Conservation (phyloP, 1,140 invertebrate species). For the Halyomorpha halys region DNA sequence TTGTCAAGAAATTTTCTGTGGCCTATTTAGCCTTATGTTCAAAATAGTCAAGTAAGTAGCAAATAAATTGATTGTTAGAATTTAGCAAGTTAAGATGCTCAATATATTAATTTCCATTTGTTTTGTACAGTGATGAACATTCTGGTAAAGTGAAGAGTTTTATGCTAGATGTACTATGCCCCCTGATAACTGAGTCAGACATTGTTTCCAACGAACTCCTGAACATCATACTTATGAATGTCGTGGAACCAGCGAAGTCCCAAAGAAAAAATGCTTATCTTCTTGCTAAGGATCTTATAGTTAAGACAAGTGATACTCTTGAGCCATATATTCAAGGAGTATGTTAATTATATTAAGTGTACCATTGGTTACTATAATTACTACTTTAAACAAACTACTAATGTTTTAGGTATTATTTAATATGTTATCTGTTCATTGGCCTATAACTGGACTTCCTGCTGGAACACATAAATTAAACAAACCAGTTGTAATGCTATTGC, state of each 20-base stretch:
- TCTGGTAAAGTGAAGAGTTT: constrained; percentile 91
- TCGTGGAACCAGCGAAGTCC: constrained; percentile 91
- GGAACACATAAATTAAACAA: too few species aligned
- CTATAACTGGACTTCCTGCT: too few species aligned
- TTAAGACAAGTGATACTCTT: constrained; percentile 81
- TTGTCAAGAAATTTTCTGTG: constrained; percentile 92
- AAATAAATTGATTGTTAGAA: neutral
- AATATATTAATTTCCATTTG: constrained; percentile 8
- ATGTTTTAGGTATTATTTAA: too few species aligned
- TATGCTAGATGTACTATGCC: constrained; percentile 89
- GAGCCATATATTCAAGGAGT: constrained; percentile 90
- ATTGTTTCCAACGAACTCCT: constrained; percentile 86
- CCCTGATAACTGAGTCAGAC: constrained; percentile 90
- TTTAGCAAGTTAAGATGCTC: too few species aligned
- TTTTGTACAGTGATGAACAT: constrained; percentile 75
- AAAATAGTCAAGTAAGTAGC: constrained; percentile 82
- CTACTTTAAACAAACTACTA: neutral
- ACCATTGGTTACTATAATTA: neutral
- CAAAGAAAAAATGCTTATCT: constrained; percentile 82
- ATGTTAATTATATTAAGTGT: constrained; percentile 37
- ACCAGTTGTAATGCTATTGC: too few species aligned
- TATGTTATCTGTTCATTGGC: too few species aligned
- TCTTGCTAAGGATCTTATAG: constrained; percentile 81
- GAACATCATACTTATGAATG: constrained; percentile 87
- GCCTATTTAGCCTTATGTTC: constrained; percentile 90